A percentile compares a stretch with the other conserved stretches of the same genome.
Evolutionary conservation across 2,113 vertebrate genomes (phyloP).

Genomic region (Lycocorax pyrrhopterus): DNA sequence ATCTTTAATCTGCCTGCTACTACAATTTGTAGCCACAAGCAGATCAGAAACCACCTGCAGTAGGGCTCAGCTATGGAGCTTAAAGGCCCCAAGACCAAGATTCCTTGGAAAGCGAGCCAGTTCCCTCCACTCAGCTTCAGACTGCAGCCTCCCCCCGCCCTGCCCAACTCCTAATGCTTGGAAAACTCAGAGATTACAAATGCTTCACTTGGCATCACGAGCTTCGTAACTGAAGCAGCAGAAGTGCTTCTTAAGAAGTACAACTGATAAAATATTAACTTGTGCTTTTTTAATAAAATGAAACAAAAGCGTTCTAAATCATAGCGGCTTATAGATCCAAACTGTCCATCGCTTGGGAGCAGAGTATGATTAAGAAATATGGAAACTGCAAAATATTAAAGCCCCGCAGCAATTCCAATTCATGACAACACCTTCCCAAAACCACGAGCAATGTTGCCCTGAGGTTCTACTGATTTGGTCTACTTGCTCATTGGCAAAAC

Average conservation of each 20-base stretch:
- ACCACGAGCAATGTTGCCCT: neutral
- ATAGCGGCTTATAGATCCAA: neutral
- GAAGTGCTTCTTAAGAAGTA: neutral
- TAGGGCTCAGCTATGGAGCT: neutral
- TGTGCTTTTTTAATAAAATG: slow-evolving; percentile 47
- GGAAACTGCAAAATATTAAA: neutral
- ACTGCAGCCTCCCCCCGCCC: rapidly evolving
- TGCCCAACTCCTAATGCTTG: rapidly evolving
- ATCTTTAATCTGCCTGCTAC: neutral
- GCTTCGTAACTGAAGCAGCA: neutral
- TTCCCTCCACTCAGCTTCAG: neutral
- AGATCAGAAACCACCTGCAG: neutral
- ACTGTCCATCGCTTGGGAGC: neutral
- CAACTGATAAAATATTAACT: slow-evolving; percentile 9
- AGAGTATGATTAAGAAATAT: neutral
- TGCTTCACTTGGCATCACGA: neutral
- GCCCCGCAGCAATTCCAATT: neutral
- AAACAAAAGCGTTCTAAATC: slow-evolving; percentile 27
- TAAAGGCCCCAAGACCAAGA: neutral
- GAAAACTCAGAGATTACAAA: neutral
- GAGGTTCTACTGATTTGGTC: neutral
- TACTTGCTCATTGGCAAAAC: neutral
- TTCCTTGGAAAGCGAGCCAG: neutral
- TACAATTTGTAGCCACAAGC: neutral
- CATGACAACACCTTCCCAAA: neutral